Base-by-base conservation (phyloP, 1,140 invertebrate genomes). In the Papilio machaon region DNA sequence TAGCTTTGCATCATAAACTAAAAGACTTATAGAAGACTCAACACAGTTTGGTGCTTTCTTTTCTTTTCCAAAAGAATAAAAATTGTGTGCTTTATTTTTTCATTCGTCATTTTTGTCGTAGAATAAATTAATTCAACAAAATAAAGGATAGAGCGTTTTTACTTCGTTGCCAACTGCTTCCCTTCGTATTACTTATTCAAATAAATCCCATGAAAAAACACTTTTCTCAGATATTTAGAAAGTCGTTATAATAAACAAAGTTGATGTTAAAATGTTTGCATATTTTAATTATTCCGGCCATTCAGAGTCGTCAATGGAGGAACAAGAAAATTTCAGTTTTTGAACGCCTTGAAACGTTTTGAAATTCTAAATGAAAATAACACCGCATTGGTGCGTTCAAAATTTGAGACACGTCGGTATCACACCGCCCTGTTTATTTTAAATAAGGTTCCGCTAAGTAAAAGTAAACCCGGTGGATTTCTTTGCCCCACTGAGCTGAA, bases 391-490 rank as follows among this genome's bases (percentile, higher is more conserved):
- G 86, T 85, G 82, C 85, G 85, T 87, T 92, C 84, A 76, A 87
- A 87, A 94, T 92, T 92, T 92, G 82, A 86, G 85, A 85, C 91
- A 94, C 92, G 92, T 92, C 82, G 58, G 73, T 82, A 91, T 92
- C 91, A 92, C 92, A 90, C 90, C 88, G 85, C 84, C 86, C 86
- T 93, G 91, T 94, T 94, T 92, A 92, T 91, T 93, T 93, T 92
- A 91, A 93, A 92, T 93, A 93, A 93, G 90, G 91, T 91, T 91
- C 87, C 86, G 90, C 90, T 92, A 92, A 92, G 91, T 91, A 91
- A 92, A 94, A 94, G 89, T 87, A 91, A 94, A 93, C 91, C 87
- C 88, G 80, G 79, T 87, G 89, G 90, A 88, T 87, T 86, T 82
- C 82, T 46, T 85, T 85, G 81, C 82, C 87, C 85, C 82, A 88